These are phyloP conservation scores for Nymphalis c-album DNA, from an alignment of 2,888 invertebrate species.

Conservation along the genomic window DNA sequence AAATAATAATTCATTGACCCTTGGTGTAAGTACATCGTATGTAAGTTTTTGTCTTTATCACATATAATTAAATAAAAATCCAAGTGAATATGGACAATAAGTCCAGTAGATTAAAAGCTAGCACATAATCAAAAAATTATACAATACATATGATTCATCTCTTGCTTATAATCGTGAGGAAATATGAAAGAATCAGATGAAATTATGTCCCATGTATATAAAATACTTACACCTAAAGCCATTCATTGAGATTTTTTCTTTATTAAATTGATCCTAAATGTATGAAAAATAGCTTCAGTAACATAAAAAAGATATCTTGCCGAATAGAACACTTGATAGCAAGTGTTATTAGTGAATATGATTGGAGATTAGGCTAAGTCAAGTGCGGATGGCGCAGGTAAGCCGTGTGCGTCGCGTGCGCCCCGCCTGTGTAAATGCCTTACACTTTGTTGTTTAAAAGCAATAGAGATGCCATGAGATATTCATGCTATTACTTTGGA, in stretches of 20 bases:
- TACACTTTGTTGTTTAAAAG: conserved; percentile 46
- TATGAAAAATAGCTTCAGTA: neutral
- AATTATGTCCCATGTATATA: neutral
- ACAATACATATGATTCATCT: too few species aligned
- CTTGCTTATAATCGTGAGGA: too few species aligned
- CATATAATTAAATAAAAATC: too few species aligned
- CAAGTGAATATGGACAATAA: too few species aligned
- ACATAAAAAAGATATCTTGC: conserved; percentile 20
- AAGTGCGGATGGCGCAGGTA: conserved; percentile 50
- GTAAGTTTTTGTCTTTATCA: too few species aligned
- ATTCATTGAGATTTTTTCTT: neutral
- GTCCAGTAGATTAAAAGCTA: too few species aligned
- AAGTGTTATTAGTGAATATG: conserved; percentile 63
- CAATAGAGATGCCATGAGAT: conserved; percentile 39
- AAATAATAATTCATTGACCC: too few species aligned
- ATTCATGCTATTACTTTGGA: neutral
- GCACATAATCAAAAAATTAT: too few species aligned
- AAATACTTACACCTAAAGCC: neutral
- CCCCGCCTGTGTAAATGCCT: conserved; percentile 52
- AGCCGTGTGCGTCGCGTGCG: conserved; percentile 58
- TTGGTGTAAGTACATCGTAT: too few species aligned
- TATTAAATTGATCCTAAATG: too few species aligned
- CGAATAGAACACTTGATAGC: conserved; percentile 38
- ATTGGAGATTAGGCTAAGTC: conserved; percentile 60
- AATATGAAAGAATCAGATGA: neutral